phyloP scores from a whole-genome alignment of 2,113 vertebrate species.

The Coracopsis vasa region DNA sequence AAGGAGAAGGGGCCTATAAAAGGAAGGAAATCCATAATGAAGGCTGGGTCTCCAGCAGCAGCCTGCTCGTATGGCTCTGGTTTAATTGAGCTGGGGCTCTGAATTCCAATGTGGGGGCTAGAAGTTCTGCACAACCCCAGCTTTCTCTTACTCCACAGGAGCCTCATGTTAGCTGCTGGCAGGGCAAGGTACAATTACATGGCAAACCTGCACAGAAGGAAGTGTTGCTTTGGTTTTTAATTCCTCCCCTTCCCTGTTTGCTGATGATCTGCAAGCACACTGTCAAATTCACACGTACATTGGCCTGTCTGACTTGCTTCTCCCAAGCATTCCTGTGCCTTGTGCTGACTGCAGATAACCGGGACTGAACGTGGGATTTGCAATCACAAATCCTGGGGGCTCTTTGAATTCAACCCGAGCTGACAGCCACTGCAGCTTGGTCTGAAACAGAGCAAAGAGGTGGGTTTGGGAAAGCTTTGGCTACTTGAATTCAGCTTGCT shows the following conservation, averaged over 20 bases:
- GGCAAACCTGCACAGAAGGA: background rate
- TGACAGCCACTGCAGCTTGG: background rate
- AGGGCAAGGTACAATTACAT: background rate
- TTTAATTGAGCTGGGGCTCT: background rate
- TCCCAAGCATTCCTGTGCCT: background rate
- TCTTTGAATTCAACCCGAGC: background rate
- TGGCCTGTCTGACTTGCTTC: background rate
- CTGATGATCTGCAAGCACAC: background rate
- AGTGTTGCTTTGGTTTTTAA: background rate
- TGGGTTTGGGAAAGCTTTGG: background rate
- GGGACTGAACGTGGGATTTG: background rate
- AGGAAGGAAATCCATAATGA: background rate
- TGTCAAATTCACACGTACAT: fast-evolving
- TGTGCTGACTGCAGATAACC: background rate
- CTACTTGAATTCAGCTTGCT: background rate
- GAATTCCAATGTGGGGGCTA: background rate
- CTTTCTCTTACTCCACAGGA: background rate
- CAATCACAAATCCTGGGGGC: background rate
- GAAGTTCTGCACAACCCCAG: background rate
- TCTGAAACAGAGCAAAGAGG: fast-evolving
- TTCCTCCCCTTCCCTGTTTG: background rate
- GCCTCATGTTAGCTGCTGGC: background rate
- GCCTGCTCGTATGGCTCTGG: background rate
- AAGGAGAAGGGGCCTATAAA: background rate
- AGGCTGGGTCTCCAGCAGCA: background rate